Evolutionary conservation across 2,888 invertebrate genomes (phyloP), one percentile per base, ranked within the genome.

Genomic region (Lucinisca nassula): DNA sequence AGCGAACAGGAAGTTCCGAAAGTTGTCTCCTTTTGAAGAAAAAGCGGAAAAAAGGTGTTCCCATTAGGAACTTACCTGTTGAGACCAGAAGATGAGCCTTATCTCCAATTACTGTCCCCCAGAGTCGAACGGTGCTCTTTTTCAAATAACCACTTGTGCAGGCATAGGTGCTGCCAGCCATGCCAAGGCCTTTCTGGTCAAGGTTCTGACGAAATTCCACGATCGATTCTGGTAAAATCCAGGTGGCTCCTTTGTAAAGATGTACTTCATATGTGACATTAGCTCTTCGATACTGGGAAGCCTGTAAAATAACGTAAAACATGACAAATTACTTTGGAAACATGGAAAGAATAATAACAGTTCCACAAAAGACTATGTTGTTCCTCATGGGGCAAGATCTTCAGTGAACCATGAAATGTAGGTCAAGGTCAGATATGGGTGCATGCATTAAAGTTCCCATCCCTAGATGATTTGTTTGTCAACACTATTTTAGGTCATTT

Each of bases 181-280:
- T 90, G 24, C 91, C 90, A 4, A 88, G 82, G 12, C 74, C 87
- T 21, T 74, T 83, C 73, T 93, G 91, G 77, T 92, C 87, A 45
- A 92, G 84, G 8, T 88, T 77, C 27, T 90, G 75, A 14, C 94
- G 85, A 35, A 93, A 89, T 85, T 94, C 93, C 12, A 94, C 87
- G 0, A 90, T 90, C 8, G 93, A 91, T 12, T 91, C 80, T 6
- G 94, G 93, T 67, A 93, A 81, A 32, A 92, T 91, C 90, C 92
- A 92, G 2, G 88, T 86, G 10, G 93, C 93, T 12, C 82, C 89
- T 76, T 92, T 90, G 79, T 94, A 94, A 45, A 94, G 76, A 79
- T 82, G 92, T 10, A 91, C 90, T 35, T 90, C 90, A 82, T 90
- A 93, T 0, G 94, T 93, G 40, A 94, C 85, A 84, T 94, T 94